A percentile compares a stretch with the other conserved stretches of the same genome.
phyloP scores from a whole-genome alignment of 2,797 vertebrate genomes.

The Phataginus tetradactyla region DNA sequence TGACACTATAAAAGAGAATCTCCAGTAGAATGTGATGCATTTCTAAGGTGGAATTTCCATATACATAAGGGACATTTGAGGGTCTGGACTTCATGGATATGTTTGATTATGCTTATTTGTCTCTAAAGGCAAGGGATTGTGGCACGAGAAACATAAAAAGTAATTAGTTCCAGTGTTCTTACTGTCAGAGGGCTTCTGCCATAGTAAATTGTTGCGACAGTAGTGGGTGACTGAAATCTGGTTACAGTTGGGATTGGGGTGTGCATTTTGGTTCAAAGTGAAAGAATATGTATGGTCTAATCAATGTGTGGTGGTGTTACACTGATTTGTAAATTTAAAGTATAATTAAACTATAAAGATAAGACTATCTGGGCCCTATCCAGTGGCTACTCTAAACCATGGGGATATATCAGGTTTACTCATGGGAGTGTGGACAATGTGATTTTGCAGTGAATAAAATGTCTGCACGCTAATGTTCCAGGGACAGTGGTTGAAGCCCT shows the following conservation, averaged over 20 bases:
- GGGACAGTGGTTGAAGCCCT: neutral
- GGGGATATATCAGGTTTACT: neutral
- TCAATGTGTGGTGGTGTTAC: neutral
- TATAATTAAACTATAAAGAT: neutral
- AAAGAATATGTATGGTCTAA: neutral
- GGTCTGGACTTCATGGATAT: neutral
- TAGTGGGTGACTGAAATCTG: conserved; percentile 16
- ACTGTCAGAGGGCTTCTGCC: neutral
- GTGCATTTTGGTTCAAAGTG: neutral
- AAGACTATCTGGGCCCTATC: neutral
- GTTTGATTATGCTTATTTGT: neutral
- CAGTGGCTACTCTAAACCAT: neutral
- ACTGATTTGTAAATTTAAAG: neutral
- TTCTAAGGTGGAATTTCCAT: neutral
- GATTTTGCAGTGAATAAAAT: neutral
- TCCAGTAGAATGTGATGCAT: neutral
- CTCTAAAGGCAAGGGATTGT: neutral
- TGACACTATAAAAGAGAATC: neutral
- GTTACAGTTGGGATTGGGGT: neutral
- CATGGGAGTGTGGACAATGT: neutral
- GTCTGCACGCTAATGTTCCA: neutral
- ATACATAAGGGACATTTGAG: neutral
- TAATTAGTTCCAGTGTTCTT: neutral
- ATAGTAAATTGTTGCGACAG: neutral
- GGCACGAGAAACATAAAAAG: neutral